phyloP scores from a whole-genome alignment of 2,888 invertebrate species.

The Enchytraeus crypticus region DNA sequence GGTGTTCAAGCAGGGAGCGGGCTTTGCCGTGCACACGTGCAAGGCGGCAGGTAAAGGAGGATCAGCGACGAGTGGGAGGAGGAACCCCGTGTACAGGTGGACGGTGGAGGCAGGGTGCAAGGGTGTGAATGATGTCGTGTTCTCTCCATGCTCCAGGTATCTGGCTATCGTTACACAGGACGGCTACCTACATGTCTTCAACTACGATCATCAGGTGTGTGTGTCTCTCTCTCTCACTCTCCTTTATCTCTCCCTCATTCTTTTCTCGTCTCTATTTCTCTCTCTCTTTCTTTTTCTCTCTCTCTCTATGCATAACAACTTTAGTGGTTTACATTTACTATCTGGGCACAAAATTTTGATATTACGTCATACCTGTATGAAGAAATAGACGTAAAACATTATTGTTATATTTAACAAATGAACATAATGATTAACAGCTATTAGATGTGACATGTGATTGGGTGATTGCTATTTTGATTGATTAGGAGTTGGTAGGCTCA shows the following conservation, averaged over 20 bases:
- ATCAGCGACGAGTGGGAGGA: conserved; percentile 56
- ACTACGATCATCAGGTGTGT: conserved; percentile 80
- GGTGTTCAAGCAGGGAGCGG: conserved; percentile 85
- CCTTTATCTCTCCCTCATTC: no score
- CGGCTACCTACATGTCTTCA: conserved; percentile 87
- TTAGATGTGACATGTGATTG: no score
- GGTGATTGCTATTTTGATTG: no score
- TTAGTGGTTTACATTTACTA: neutral
- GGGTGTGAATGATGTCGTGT: conserved; percentile 85
- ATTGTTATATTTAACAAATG: no score
- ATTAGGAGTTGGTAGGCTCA: neutral
- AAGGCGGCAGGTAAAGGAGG: conserved; percentile 69
- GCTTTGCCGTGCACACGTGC: conserved; percentile 85
- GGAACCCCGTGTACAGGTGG: conserved; percentile 80
- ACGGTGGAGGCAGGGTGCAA: conserved; percentile 25
- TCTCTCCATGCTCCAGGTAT: conserved; percentile 86
- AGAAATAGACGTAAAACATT: no score
- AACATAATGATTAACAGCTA: no score
- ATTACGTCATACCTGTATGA: no score
- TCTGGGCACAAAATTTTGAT: no score
- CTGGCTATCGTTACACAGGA: conserved; percentile 79
- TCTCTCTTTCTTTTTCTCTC: no score
- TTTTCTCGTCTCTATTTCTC: no score
- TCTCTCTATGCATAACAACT: neutral
- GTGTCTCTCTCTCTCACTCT: no score